Percentiles rank a stretch among this genome's conserved stretches.
Evolutionary conservation across 2,888 invertebrate genomes (phyloP).

Genomic region (Tipula unca): DNA sequence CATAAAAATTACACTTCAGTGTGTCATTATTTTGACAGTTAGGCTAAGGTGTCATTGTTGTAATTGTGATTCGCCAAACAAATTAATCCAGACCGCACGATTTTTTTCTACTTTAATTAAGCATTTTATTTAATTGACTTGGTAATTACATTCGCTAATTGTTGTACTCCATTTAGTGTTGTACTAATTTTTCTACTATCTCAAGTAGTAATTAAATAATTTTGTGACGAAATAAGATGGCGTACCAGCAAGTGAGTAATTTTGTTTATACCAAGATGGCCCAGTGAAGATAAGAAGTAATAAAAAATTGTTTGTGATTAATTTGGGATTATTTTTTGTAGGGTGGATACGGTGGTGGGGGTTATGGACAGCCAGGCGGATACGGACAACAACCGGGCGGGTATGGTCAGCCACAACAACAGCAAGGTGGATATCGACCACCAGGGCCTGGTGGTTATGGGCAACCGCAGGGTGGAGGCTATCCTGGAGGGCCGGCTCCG

Average conservation of each 20-base stretch:
- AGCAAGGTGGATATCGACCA: neutral
- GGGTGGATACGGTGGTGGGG: neutral
- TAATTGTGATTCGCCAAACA: neutral
- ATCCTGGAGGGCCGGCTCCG: slow-evolving; percentile 38
- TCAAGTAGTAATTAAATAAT: neutral
- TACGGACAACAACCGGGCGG: neutral
- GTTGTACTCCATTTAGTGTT: neutral
- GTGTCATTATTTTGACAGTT: neutral
- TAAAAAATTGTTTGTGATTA: neutral
- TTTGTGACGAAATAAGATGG: neutral
- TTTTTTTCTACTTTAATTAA: neutral
- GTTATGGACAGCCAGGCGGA: neutral
- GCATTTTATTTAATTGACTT: neutral
- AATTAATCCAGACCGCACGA: neutral
- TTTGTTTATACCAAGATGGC: neutral
- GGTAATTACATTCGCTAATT: neutral
- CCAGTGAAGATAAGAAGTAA: neutral
- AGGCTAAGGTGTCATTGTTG: neutral
- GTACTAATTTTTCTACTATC: neutral
- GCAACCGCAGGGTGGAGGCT: slow-evolving; percentile 25
- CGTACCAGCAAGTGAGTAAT: slow-evolving; percentile 2
- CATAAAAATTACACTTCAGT: neutral
- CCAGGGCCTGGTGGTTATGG: slow-evolving; percentile 1
- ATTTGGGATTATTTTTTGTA: neutral
- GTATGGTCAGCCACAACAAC: neutral